Evolutionary conservation across 2,888 invertebrate genomes (phyloP).

Genomic region (Baronia brevicornis): DNA sequence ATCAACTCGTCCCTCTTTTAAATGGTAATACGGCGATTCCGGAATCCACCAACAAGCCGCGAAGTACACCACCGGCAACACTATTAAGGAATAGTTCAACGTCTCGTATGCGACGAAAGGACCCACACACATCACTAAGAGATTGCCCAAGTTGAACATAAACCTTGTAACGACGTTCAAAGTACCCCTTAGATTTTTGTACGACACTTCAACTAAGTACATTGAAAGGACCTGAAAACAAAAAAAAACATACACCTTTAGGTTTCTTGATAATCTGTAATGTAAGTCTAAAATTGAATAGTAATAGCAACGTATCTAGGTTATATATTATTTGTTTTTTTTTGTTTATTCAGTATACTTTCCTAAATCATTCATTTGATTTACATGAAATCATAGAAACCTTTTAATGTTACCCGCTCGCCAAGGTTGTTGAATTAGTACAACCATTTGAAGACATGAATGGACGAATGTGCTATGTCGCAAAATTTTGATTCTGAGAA

Average conservation of each 20-base stretch:
- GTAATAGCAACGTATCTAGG: no score
- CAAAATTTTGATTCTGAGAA: no score
- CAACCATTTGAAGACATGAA: no score
- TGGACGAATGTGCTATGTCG: no score
- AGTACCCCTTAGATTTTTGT: constrained; percentile 56
- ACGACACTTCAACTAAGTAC: constrained; percentile 59
- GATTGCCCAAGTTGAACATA: constrained; percentile 50
- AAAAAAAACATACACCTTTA: constrained; percentile 1
- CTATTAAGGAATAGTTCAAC: constrained; percentile 53
- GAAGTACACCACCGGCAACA: constrained; percentile 61
- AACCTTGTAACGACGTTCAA: constrained; percentile 40
- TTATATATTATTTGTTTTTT: no score
- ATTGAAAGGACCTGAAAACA: constrained; percentile 49
- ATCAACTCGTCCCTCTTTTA: constrained; percentile 65
- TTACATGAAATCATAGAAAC: no score
- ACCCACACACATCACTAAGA: constrained; percentile 52
- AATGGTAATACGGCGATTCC: constrained; percentile 75
- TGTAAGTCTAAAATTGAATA: no score
- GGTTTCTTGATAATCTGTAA: no score
- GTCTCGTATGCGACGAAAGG: constrained; percentile 47
- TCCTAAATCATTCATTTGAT: no score
- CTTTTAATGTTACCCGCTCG: no score
- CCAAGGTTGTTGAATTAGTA: no score
- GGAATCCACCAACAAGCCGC: constrained; percentile 70
- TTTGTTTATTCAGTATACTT: no score